Conservation (phyloP, 2,113 vertebrate genomes). For the Callithrix jacchus region DNA sequence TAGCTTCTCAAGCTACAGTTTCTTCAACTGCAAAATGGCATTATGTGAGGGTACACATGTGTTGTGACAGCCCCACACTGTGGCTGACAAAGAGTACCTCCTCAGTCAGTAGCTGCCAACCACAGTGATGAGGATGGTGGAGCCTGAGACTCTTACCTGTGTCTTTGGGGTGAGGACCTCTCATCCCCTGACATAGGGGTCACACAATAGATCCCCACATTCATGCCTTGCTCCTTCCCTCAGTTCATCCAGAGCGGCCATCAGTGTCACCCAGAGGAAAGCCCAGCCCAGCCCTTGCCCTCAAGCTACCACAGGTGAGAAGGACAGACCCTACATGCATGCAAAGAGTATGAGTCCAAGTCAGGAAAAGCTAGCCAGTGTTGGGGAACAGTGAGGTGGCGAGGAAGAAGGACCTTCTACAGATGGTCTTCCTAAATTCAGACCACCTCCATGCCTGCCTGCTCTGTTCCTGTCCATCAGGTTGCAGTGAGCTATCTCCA, state of each 20-base stretch:
- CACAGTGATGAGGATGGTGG: fast-evolving
- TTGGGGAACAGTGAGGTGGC: not conserved
- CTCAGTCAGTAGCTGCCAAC: fast-evolving
- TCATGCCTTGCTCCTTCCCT: not conserved
- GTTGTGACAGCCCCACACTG: not conserved
- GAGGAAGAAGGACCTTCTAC: not conserved
- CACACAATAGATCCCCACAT: not conserved
- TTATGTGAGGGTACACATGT: not conserved
- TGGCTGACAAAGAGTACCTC: fast-evolving
- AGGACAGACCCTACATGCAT: not conserved
- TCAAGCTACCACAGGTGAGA: not conserved
- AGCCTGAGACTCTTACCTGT: not conserved
- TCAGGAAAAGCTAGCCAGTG: not conserved
- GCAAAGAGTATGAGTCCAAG: not conserved
- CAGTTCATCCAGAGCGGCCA: not conserved
- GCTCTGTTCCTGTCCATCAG: not conserved
- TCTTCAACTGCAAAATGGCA: not conserved
- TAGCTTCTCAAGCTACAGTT: not conserved
- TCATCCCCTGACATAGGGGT: not conserved
- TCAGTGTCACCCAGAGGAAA: not conserved
- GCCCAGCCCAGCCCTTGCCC: not conserved
- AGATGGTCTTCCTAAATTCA: not conserved
- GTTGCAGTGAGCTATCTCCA: too few species aligned
- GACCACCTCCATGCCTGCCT: not conserved
- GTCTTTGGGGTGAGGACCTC: not conserved